These are phyloP conservation scores for Opisthocomus hoazin DNA, from an alignment of 2,113 vertebrate genomes.

Conservation along the genomic window DNA sequence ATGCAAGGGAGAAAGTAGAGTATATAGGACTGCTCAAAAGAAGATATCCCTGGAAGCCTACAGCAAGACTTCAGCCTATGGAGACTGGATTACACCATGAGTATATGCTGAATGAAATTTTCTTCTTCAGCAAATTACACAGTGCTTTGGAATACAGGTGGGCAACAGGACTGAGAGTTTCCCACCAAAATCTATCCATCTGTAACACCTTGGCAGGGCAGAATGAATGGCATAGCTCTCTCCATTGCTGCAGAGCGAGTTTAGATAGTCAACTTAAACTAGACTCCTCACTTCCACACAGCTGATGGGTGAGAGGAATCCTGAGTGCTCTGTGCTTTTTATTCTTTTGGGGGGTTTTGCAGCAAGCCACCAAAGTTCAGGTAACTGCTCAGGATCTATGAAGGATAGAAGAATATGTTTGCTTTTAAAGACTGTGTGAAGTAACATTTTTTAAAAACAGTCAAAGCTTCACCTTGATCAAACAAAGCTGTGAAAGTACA, in stretches of 20 bases:
- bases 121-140: background rate
- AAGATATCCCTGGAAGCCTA: background rate
- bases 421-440: background rate
- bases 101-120: background rate
- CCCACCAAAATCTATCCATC: background rate
- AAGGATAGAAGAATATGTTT: background rate
- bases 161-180: background rate
- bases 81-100: background rate
- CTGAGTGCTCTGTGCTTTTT: background rate
- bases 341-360: background rate
- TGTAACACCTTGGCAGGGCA: background rate
- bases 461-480: background rate
- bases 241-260: background rate
- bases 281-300: background rate
- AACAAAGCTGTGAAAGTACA: background rate
- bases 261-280: background rate
- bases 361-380: background rate
- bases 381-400: background rate
- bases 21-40: background rate
- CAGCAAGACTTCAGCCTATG: background rate
- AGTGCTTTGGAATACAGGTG: background rate
- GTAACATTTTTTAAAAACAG: background rate
- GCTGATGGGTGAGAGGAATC: background rate
- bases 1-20: background rate
- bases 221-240: background rate